These are phyloP conservation scores for Labeo rohita DNA, from an alignment of 2,113 vertebrate genomes.

Conservation along the genomic window DNA sequence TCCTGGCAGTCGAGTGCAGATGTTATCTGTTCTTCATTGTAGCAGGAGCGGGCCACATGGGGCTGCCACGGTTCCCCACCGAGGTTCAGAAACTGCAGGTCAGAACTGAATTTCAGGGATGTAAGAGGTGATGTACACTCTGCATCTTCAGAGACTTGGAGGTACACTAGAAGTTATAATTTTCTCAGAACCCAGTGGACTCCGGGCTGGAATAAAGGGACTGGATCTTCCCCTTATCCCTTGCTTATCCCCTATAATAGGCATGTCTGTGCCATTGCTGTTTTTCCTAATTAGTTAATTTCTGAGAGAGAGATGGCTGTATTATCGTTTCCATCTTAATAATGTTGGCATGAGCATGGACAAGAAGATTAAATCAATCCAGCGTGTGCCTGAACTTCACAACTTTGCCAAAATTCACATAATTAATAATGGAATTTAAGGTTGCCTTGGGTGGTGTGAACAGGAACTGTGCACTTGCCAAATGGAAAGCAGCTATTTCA, in stretches of 20 bases:
- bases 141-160: background rate
- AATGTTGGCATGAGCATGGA: slow-evolving; percentile 35
- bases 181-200: background rate
- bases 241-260: slow-evolving; percentile 5
- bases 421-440: slow-evolving; percentile 53
- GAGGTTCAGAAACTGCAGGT: background rate
- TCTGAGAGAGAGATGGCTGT: slow-evolving; percentile 22
- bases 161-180: background rate
- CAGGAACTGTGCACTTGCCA: slow-evolving; percentile 27
- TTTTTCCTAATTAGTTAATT: slow-evolving; percentile 47
- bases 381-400: slow-evolving; percentile 40
- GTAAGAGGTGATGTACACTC: background rate
- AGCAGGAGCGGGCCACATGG: background rate
- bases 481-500: slow-evolving; percentile 30
- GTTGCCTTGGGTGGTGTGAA: slow-evolving; percentile 42
- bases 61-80: slow-evolving; percentile 24
- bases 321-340: slow-evolving; percentile 52
- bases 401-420: slow-evolving; percentile 48
- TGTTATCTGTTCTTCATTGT: slow-evolving; percentile 45
- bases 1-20: slow-evolving; percentile 30
- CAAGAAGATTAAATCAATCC: slow-evolving; percentile 51
- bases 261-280: slow-evolving; percentile 25
- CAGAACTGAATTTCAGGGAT: slow-evolving; percentile 11
- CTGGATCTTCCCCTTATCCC: background rate
- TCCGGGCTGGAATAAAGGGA: background rate